Base-by-base conservation (phyloP, 1,140 invertebrate species). In the Globodera rostochiensis region DNA sequence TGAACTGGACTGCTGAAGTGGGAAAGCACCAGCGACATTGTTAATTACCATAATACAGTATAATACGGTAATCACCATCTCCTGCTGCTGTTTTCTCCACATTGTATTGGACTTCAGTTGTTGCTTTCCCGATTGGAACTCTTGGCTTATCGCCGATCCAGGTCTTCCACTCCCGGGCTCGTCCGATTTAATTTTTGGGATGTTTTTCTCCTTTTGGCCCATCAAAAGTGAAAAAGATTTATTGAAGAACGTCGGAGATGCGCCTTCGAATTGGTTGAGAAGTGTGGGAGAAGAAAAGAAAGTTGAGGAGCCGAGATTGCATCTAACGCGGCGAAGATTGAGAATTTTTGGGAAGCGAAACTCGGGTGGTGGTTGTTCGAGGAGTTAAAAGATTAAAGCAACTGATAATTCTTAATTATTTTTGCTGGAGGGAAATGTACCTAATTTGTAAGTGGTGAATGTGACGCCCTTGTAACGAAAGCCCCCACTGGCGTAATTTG, bases 111-210 rank as follows among this genome's bases (percentile, higher is more conserved):
- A 53, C 70, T 85, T 84, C 69, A 85, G 83, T 49, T 84, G 77
- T 69, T 75, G 75, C 25, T 83, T 64, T 64, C 57, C 76, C 19
- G 83, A 81, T 71, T 76, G 73, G 53, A 84, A 84, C 46, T 84
- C 76, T 46, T 73, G 84, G 15, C 83, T 84, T 60, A 85, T 69
- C 49, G 83, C 83, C 7, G 77, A 81, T 19, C 77, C 83, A 49
- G 84, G 71, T 11, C 83, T 13, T 64, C 57, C 57, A 19, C 15
- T 19, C 15, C 57, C 57, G 50, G 46, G 8, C 15, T 70, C 53
- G n/a, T 82, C 81, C 25, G 76, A 36, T 21, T 15, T 53, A 9
- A 47, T 25, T 21, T 25, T 53, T 73, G 57, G 57, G 19, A 64
- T 64, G 13, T 64, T 11, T 64, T 64, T 64, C 57, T 64, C 15